Evolutionary conservation across 2,113 vertebrate species (phyloP), one percentile per base, ranked within the genome.

Genomic region (Ictalurus punctatus): DNA sequence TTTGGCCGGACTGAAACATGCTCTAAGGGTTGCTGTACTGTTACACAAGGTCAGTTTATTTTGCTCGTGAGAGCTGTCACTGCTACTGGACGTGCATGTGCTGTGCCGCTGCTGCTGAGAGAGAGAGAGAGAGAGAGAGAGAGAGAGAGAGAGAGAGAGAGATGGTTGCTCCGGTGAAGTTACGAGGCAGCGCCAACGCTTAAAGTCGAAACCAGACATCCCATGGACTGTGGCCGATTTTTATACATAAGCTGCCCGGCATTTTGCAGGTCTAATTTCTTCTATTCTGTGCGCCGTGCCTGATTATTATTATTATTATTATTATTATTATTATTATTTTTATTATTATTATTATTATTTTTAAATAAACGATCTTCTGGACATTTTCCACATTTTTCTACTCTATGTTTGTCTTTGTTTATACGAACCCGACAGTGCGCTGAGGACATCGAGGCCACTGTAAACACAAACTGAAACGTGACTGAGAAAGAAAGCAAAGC

Each of bases 391-490:
- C 34, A 7, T 54, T 56, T 76, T 84, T 54, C 44, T 27, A 37
- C n/a, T 59, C 44, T 37, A 27, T 59, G 6, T 34, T 58, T 40
- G 27, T 37, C 23, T 84, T 73, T 63, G 40, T 84, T 88, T 54
- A 16, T 65, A 16, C 30, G 81, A 84, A 30, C 27, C 71, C 30
- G 71, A 52, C 54, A 37, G 87, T 52, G 56, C 73, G 16, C 59
- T 40, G 54, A 59, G 74, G 59, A 81, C 89, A 40, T n/a, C 52
- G 40, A 90, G 89, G 90, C 81, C 81, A 85, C 93, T 92, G 95
- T 95, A 92, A 94, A 90, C 81, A 89, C 93, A 90, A 90, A 83
- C 91, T 21, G 91, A 91, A 91, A 92, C 92, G 93, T 92, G 83
- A 91, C 69, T 85, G 80, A 93, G 92, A 93, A 56, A 89, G 89